Percentiles rank a stretch among this genome's conserved stretches.
phyloP scores from a whole-genome alignment of 1,140 invertebrate species.

The Polyergus mexicanus region DNA sequence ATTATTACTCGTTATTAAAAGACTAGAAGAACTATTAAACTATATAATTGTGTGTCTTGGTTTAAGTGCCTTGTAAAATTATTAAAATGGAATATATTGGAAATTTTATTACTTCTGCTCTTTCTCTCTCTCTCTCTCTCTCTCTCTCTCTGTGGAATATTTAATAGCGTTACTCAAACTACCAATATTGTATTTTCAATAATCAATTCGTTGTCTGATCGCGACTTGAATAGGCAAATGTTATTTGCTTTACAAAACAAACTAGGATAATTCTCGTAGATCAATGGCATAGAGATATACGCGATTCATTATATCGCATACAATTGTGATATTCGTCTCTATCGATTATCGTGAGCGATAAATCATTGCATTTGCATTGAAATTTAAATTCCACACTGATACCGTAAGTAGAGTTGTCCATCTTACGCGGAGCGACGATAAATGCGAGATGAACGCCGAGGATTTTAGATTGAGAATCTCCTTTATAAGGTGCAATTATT shows the following conservation, averaged over 20 bases:
- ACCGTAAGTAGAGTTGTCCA: constrained; percentile 53
- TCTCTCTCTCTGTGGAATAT: constrained; percentile 6
- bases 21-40: constrained; percentile 13
- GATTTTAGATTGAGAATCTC: constrained; percentile 51
- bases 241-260: not conserved
- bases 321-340: not conserved
- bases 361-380: not conserved
- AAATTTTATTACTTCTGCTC: constrained; percentile 38
- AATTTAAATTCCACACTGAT: constrained; percentile 22
- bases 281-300: not conserved
- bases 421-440: constrained; percentile 22
- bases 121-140: not conserved
- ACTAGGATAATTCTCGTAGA: not conserved
- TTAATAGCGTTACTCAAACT: constrained; percentile 32
- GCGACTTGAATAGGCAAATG: not conserved
- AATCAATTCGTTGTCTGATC: not conserved
- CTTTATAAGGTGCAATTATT: constrained; percentile 57
- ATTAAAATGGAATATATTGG: constrained; percentile 41
- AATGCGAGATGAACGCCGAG: constrained; percentile 45
- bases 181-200: constrained; percentile 17
- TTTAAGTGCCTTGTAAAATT: constrained; percentile 35
- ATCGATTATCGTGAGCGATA: constrained; percentile 27
- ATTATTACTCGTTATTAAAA: constrained; percentile 17
- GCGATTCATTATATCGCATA: not conserved
- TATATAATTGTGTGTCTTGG: constrained; percentile 13